A percentile compares a stretch with the other conserved stretches of the same genome.
Conservation (phyloP, 1,140 invertebrate genomes). For the Conus ventricosus region DNA sequence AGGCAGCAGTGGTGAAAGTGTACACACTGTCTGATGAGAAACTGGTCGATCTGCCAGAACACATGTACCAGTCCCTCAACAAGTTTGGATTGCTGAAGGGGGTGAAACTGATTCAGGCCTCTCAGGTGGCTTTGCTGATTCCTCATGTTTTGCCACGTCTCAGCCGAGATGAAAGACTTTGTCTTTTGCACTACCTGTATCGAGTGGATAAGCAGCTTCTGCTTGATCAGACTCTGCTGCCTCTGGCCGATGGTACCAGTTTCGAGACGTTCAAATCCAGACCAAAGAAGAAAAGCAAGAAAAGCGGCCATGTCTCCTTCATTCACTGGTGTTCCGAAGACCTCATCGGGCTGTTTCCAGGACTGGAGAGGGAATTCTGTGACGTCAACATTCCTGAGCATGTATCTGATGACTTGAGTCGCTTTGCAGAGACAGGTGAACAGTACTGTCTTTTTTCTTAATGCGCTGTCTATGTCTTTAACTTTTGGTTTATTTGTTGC, state of each 20-base stretch:
- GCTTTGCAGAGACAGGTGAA: conserved; percentile 14
- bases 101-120: background rate
- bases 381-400: background rate
- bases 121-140: background rate
- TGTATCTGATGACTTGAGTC: background rate
- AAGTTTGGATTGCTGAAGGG: background rate
- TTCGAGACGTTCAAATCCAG: background rate
- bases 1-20: background rate
- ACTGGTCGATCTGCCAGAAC: background rate
- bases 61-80: background rate
- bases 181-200: background rate
- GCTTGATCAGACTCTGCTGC: background rate
- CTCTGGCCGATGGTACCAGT: conserved; percentile 9
- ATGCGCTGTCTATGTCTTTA: too few relatives aligned
- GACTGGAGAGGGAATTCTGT: background rate
- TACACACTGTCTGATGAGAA: background rate
- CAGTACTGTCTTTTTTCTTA: too few relatives aligned
- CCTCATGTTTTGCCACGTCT: background rate
- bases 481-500: too few relatives aligned
- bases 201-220: background rate
- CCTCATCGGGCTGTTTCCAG: background rate
- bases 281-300: too few relatives aligned
- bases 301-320: too few relatives aligned
- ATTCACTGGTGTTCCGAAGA: background rate
- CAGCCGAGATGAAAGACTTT: background rate